Percentiles rank a stretch among this genome's conserved stretches.
Conservation (phyloP, 1,140 invertebrate genomes). For the Cyrtorhinus lividipennis region DNA sequence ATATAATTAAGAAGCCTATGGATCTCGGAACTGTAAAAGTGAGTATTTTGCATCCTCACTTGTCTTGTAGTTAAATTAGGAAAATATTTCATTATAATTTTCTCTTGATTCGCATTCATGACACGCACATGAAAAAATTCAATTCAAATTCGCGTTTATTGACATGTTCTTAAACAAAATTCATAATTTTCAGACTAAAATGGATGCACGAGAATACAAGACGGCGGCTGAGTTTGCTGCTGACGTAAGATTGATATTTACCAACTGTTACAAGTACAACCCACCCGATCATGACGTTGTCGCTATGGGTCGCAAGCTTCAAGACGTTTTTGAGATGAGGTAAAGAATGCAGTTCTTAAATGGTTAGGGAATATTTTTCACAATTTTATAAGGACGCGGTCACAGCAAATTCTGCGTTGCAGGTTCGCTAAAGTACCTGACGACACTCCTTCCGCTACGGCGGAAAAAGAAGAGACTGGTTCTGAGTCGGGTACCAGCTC, state of each 20-base stretch:
- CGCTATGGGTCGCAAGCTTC: conserved; percentile 88
- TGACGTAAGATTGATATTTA: conserved; percentile 95
- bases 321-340: conserved; percentile 96
- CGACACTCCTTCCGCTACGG: conserved; percentile 46
- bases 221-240: conserved; percentile 82
- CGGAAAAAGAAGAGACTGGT: conserved; percentile 27
- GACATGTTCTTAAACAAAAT: conserved; percentile 5
- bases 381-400: no score
- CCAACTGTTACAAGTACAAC: conserved; percentile 98
- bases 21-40: conserved; percentile 95
- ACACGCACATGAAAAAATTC: no score
- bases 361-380: no score
- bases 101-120: no score
- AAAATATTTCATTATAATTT: no score
- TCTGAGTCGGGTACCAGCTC: conserved; percentile 45
- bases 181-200: conserved; percentile 53
- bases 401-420: no score
- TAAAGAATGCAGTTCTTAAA: no score
- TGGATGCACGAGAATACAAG: conserved; percentile 88
- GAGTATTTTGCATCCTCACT: neutral
- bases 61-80: no score
- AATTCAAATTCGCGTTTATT: no score
- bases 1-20: conserved; percentile 99
- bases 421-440: conserved; percentile 89
- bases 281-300: conserved; percentile 95